Conservation (phyloP, 1,140 invertebrate species). For the Ephestia elutella region DNA sequence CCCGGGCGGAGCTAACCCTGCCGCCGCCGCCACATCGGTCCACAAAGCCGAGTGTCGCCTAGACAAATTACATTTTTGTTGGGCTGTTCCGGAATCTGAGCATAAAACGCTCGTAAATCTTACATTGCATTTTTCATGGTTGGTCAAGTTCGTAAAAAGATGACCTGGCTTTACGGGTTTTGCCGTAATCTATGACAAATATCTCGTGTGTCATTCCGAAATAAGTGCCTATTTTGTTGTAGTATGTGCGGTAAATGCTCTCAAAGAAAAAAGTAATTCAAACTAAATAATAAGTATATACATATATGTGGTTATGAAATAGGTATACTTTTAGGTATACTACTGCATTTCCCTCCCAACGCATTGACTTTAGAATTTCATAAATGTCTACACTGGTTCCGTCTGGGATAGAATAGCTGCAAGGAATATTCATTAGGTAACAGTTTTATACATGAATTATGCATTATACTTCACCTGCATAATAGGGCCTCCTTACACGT, state of each 20-base stretch:
- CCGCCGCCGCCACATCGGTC: too few relatives aligned
- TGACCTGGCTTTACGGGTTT: conserved; percentile 33
- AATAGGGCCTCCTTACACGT: conserved; percentile 20
- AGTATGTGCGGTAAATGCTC: neutral
- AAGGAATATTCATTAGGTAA: conserved; percentile 34
- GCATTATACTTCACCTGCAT: conserved; percentile 22
- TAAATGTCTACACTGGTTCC: neutral
- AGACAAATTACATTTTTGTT: conserved; percentile 42
- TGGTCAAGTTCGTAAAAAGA: conserved; percentile 34
- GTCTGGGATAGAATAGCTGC: conserved; percentile 17
- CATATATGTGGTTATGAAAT: too few relatives aligned
- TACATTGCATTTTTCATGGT: conserved; percentile 37
- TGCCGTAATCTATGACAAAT: conserved; percentile 16
- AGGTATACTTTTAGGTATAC: too few relatives aligned
- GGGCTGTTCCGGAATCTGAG: conserved; percentile 27
- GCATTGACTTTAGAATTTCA: neutral
- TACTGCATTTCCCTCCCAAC: neutral
- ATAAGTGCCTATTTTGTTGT: neutral
- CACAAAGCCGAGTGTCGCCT: conserved; percentile 20
- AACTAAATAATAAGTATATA: too few relatives aligned
- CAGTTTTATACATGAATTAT: conserved; percentile 21
- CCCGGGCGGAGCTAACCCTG: too few relatives aligned
- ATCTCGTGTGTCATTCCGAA: neutral
- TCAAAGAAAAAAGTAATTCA: too few relatives aligned
- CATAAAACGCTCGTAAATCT: conserved; percentile 37